Base-by-base conservation (phyloP, 2,888 invertebrate species). In the Xestia ashworthii region DNA sequence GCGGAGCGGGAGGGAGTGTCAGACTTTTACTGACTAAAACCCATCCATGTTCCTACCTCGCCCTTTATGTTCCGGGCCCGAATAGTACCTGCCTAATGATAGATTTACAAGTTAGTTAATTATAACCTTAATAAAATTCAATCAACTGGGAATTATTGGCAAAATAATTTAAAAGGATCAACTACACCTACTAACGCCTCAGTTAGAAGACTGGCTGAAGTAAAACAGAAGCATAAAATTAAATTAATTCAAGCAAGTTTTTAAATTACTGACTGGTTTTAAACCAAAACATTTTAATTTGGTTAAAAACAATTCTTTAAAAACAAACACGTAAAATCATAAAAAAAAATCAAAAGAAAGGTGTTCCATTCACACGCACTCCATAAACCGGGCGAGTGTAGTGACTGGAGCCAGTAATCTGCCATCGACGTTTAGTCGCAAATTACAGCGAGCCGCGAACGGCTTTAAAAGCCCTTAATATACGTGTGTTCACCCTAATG, bases 381-480 rank as follows among this genome's bases (percentile, higher is more conserved):
- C 32, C 8, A 32, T 25, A 60, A 80, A 55, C 25, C 25, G 46
- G 38, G 65, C 65, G 38, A 86, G 72, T 55, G 50, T 65, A 83
- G 84, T 69, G 83, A 70, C 74, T 83, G 72, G 67, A 73, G 71
- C 69, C 66, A 74, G 78, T 86, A 84, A 84, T 78, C 74, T 78
- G 67, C 81, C 74, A 80, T 87, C 80, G 82, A 74, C 82, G 82
- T 87, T 82, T 85, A 83, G 77, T 73, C 68, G 76, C 86, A 87
- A 89, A 87, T 87, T 84, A 89, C 84, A 41, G 80, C 65, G 75
- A 71, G 25, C 55, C 53, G 84, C 55, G 76, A 76, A 68, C 71
- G 69, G 76, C 73, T 83, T 85, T 87, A 83, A 87, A 88, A 88
- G 87, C 80, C 81, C 72, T 71, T 84, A 76, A 84, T 82, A 84